Evolutionary conservation across 2,113 vertebrate genomes (phyloP).

Genomic region (Gavia stellata): DNA sequence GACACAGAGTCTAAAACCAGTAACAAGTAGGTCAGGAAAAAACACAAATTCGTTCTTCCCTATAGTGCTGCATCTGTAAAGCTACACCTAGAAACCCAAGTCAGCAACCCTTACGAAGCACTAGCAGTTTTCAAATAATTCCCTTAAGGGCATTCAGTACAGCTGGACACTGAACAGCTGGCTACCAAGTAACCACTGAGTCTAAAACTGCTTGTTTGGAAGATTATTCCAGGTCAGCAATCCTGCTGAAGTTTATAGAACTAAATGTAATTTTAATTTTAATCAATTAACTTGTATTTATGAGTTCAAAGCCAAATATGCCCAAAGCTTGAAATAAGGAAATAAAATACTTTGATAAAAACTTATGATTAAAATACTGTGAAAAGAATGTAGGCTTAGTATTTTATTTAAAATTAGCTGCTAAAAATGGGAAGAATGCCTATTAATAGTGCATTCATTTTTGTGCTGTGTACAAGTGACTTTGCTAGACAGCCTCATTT

Average conservation of each 20-base stretch:
- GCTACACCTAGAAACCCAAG: neutral
- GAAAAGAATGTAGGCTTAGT: neutral
- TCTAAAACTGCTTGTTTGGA: neutral
- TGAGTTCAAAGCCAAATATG: neutral
- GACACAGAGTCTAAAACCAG: neutral
- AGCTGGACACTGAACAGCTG: neutral
- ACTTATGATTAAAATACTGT: rapidly evolving
- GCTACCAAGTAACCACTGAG: neutral
- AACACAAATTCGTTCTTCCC: neutral
- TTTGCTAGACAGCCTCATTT: neutral
- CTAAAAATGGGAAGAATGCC: neutral
- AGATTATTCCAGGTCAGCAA: neutral
- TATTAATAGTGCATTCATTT: neutral
- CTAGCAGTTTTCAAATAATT: neutral
- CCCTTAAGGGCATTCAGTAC: neutral
- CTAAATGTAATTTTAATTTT: neutral
- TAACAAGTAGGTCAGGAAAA: neutral
- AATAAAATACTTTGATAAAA: neutral
- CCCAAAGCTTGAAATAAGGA: neutral
- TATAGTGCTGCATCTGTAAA: neutral
- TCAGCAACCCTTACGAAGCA: neutral
- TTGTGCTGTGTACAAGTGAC: neutral
- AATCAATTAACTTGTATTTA: neutral
- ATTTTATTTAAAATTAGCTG: neutral
- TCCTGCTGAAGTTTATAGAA: neutral